Conservation (phyloP, 53 echinoderm and acorn worm species). For the Luidia sarsii region DNA sequence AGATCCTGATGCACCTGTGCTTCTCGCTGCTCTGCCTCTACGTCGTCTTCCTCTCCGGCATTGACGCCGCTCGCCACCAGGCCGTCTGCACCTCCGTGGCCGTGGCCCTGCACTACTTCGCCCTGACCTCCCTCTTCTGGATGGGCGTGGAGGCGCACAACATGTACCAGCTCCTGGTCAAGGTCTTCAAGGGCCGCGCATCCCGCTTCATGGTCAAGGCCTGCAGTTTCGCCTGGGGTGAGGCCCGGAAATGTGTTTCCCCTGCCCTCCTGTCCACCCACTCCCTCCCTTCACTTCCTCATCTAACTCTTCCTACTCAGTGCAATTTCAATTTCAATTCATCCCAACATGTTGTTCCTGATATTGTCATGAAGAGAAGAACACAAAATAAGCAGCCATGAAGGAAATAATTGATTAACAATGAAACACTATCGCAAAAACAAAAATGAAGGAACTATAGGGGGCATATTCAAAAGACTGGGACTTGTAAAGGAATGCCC, state of each 20-base stretch:
- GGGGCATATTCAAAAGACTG: too few relatives aligned
- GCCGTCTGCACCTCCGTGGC: conserved; percentile 62
- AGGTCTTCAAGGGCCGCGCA: conserved; percentile 68
- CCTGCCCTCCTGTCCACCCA: background rate
- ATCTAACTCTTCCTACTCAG: too few relatives aligned
- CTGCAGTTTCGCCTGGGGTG: conserved; percentile 77
- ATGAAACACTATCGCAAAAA: too few relatives aligned
- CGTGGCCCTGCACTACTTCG: conserved; percentile 70
- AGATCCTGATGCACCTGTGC: conserved; percentile 77
- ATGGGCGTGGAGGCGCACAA: conserved; percentile 86
- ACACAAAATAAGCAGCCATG: too few relatives aligned
- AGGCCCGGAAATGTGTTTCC: background rate
- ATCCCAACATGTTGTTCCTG: too few relatives aligned
- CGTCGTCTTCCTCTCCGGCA: conserved; percentile 74
- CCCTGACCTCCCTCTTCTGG: conserved; percentile 72
- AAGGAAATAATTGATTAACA: too few relatives aligned
- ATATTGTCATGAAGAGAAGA: too few relatives aligned
- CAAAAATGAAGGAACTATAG: too few relatives aligned
- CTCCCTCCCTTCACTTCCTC: too few relatives aligned
- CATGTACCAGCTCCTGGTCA: conserved; percentile 80
- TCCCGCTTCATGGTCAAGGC: conserved; percentile 79
- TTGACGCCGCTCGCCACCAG: conserved; percentile 56
- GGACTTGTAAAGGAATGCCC: too few relatives aligned
- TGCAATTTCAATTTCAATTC: too few relatives aligned
- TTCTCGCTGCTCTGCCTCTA: conserved; percentile 67